phyloP scores from a whole-genome alignment of 2,113 vertebrate genomes.

The Upupa epops region DNA sequence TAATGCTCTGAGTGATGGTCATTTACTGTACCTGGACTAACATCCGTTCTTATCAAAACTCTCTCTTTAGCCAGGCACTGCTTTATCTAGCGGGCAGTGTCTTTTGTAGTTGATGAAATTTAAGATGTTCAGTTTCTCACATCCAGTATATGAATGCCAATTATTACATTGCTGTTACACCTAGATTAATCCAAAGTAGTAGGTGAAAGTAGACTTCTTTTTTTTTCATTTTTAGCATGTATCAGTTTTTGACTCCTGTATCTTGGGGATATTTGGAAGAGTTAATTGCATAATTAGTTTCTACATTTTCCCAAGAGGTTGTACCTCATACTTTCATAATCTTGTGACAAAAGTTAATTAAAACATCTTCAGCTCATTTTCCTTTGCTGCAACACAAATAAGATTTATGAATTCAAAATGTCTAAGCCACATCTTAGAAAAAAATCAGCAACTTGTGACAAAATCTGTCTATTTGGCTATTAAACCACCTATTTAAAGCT shows the following conservation, averaged over 20 bases:
- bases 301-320: constrained; percentile 45
- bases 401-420: neutral
- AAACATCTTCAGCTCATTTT: constrained; percentile 38
- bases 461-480: neutral
- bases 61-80: neutral
- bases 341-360: constrained; percentile 64
- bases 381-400: neutral
- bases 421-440: neutral
- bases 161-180: neutral
- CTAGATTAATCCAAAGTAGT: neutral
- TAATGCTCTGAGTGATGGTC: neutral
- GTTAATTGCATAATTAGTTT: constrained; percentile 56
- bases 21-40: neutral
- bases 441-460: neutral
- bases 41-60: neutral
- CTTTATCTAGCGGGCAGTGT: neutral
- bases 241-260: neutral
- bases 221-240: neutral
- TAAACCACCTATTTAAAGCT: neutral
- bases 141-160: neutral
- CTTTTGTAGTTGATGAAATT: neutral
- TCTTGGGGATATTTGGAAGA: constrained; percentile 52
- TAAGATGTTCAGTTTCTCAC: neutral
- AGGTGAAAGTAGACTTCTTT: neutral
- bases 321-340: constrained; percentile 30